Percentiles rank a stretch among this genome's conserved stretches.
phyloP scores from a whole-genome alignment of 2,888 invertebrate species.

The Carabus problematicus region DNA sequence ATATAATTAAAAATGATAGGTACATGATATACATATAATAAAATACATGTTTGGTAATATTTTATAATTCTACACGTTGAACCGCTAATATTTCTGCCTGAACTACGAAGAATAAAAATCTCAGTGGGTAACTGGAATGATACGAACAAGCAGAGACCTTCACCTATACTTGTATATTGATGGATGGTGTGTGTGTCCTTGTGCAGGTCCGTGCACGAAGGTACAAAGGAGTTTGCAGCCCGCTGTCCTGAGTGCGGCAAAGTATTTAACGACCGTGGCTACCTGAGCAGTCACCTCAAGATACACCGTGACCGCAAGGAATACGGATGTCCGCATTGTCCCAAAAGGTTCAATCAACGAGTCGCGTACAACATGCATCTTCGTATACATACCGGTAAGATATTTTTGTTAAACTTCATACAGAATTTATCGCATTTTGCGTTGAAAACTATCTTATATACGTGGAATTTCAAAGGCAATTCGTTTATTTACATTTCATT shows the following conservation, averaged over 20 bases:
- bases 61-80: too few relatives aligned
- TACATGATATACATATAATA: too few relatives aligned
- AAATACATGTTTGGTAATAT: background rate
- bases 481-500: too few relatives aligned
- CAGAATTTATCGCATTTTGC: too few relatives aligned
- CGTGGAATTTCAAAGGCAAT: too few relatives aligned
- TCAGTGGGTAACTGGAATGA: too few relatives aligned
- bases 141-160: background rate
- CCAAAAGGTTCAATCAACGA: conserved; percentile 84
- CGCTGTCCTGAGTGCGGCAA: conserved; percentile 79
- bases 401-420: background rate
- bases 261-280: conserved; percentile 83
- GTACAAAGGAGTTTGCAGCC: conserved; percentile 82
- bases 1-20: background rate
- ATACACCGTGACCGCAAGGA: conserved; percentile 84
- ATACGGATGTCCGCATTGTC: conserved; percentile 81
- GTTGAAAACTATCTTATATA: too few relatives aligned
- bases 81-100: background rate
- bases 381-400: conserved; percentile 77
- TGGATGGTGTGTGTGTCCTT: background rate
- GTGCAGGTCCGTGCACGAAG: conserved; percentile 75
- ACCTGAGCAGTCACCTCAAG: conserved; percentile 85
- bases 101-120: background rate
- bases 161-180: background rate
- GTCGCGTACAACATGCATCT: conserved; percentile 90